These are phyloP conservation scores for Scaptomyza tumidula DNA, from an alignment of 2,888 invertebrate genomes.

Conservation along the genomic window DNA sequence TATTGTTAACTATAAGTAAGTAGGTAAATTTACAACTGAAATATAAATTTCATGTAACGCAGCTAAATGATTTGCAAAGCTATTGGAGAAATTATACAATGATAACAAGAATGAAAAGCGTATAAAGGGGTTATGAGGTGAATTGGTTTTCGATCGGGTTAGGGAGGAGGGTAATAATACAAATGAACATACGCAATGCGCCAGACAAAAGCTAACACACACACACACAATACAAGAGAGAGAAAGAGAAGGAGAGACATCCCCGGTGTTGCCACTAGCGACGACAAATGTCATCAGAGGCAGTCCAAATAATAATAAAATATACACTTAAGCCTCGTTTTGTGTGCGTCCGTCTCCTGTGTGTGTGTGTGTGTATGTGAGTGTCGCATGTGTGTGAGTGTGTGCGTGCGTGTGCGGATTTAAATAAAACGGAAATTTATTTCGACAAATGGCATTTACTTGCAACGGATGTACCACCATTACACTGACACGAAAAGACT, in stretches of 20 bases:
- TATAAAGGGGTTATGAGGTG: background rate
- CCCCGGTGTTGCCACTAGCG: constrained; percentile 76
- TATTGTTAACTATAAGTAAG: too few species aligned
- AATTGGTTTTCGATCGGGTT: background rate
- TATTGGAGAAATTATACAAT: too few species aligned
- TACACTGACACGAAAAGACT: constrained; percentile 75
- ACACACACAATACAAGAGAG: constrained; percentile 17
- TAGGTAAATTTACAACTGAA: too few species aligned
- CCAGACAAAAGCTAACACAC: constrained; percentile 72
- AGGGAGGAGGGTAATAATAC: constrained; percentile 39
- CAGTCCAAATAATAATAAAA: constrained; percentile 79
- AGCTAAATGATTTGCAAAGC: too few species aligned
- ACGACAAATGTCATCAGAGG: constrained; percentile 79
- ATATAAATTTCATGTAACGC: too few species aligned
- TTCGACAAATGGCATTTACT: constrained; percentile 80
- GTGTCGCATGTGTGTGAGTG: constrained; percentile 38
- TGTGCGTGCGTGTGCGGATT: constrained; percentile 73
- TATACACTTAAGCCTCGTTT: constrained; percentile 78
- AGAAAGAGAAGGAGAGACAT: constrained; percentile 49
- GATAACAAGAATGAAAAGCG: background rate
- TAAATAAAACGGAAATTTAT: constrained; percentile 80
- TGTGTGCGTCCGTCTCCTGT: constrained; percentile 51
- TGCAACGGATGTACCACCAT: constrained; percentile 79
- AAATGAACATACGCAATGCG: constrained; percentile 76
- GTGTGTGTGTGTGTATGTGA: too few species aligned